phyloP scores from a whole-genome alignment of 2,888 invertebrate genomes.

The Plutella xylostella region DNA sequence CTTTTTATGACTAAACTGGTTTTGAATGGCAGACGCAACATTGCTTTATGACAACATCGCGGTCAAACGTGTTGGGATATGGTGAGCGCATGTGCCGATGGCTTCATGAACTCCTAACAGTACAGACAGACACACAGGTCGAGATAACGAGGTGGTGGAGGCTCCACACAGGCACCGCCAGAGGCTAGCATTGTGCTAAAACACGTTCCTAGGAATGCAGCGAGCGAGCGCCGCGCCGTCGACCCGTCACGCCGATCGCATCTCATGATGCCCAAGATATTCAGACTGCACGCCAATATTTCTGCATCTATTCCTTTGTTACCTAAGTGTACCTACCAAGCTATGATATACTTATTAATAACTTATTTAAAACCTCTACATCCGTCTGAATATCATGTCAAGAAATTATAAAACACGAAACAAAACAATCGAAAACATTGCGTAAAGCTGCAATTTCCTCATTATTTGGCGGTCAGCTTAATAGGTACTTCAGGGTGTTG shows the following conservation, averaged over 20 bases:
- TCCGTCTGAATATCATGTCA: no score
- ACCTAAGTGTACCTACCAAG: neutral
- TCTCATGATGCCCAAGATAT: neutral
- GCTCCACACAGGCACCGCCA: slow-evolving; percentile 15
- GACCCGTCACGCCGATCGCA: neutral
- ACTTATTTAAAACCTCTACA: neutral
- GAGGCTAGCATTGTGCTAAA: slow-evolving; percentile 38
- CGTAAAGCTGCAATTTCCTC: slow-evolving; percentile 6
- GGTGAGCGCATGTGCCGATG: no score
- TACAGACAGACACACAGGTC: neutral
- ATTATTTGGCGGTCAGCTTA: slow-evolving; percentile 8
- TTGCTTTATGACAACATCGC: no score
- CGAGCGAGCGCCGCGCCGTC: neutral
- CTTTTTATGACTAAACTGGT: no score
- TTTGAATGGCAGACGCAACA: no score
- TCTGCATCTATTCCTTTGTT: no score
- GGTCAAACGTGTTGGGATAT: no score
- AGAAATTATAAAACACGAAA: no score
- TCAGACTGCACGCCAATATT: neutral
- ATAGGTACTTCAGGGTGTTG: slow-evolving; percentile 16
- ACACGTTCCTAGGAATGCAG: slow-evolving; percentile 51
- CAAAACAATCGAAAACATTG: slow-evolving; percentile 1
- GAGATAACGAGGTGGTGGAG: neutral
- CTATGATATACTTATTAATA: neutral
- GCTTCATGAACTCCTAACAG: no score